Base-by-base conservation (phyloP, 2,113 vertebrate species). In the Rhea pennata region DNA sequence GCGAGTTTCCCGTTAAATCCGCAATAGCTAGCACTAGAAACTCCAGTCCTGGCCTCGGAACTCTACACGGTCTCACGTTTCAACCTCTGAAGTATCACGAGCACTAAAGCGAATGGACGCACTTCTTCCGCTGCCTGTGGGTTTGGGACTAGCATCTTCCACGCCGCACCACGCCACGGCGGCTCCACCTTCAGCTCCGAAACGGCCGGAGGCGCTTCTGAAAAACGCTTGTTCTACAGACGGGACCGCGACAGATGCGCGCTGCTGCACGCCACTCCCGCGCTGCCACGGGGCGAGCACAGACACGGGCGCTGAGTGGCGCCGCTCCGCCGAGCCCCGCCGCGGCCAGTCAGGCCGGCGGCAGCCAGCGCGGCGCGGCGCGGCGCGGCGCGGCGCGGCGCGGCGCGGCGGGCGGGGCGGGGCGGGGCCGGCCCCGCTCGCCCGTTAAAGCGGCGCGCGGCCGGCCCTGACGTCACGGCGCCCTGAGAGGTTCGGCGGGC, bases 381-480 rank as follows among this genome's bases (percentile, higher is more conserved):
- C 44, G 44, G 44, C 44, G 13, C 11, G 44, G 44, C 44, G 44
- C 44, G 44, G 44, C 12, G 12, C 26, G 42, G 5, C 6, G 61
- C 33, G 20, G 23, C n/a, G n/a, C n/a, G 20, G 36, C 6, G 44
- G 26, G 6, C 44, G 20, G 7, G 33, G 61, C n/a, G 5, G 44
- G 5, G 44, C 51, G 6, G 24, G 42, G 51, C 36, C 31, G 70
- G 56, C 46, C 29, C 23, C 10, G 15, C 27, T 27, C 39, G 23
- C 17, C 19, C 48, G 12, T 33, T 39, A 17, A 44, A 36, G 27
- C 70, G 86, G 46, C 81, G 91, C 0, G 62, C 86, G n/a, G 66
- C 80, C 62, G 13, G 8, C 40, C 16, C 76, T 98, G 98, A 98
- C 98, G 98, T 98, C 98, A 98, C 97, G 93, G 96, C 96, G 95